Evolutionary conservation across 2,797 vertebrate genomes (phyloP).

Genomic region (Steatocranus sp.): DNA sequence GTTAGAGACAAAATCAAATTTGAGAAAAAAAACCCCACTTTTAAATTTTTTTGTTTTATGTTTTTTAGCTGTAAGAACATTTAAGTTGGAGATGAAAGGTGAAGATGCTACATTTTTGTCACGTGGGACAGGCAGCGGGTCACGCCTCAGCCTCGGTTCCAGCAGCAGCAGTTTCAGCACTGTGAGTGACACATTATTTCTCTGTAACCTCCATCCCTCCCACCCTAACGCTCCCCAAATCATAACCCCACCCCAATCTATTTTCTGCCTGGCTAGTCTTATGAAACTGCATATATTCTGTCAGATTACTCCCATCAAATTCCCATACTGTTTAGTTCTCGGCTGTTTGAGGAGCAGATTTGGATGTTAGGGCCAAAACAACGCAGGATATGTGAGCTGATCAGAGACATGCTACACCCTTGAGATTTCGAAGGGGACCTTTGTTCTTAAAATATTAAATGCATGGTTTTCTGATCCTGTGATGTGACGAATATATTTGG

Average conservation of each 20-base stretch:
- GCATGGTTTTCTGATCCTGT: neutral
- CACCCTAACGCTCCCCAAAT: constrained; percentile 53
- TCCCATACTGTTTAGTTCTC: constrained; percentile 63
- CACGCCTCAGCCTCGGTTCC: constrained; percentile 28
- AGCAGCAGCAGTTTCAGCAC: constrained; percentile 49
- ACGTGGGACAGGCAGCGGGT: constrained; percentile 16
- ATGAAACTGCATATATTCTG: constrained; percentile 85
- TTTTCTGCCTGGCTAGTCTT: constrained; percentile 87
- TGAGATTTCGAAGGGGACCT: neutral
- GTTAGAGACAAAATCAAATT: neutral
- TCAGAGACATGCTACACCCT: constrained; percentile 2
- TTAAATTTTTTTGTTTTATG: neutral
- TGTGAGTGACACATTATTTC: constrained; percentile 82
- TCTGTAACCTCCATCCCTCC: constrained; percentile 41
- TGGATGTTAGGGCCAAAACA: constrained; percentile 28
- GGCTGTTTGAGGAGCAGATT: constrained; percentile 34
- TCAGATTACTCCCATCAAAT: constrained; percentile 77
- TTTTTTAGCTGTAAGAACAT: neutral
- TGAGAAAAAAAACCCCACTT: rapidly evolving
- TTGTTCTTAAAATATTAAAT: constrained; percentile 4
- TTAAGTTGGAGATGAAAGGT: constrained; percentile 19
- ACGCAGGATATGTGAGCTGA: neutral
- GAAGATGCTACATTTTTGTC: constrained; percentile 33
- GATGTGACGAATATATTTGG: constrained; percentile 1
- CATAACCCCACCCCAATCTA: constrained; percentile 72